A percentile compares a stretch with the other conserved stretches of the same genome.
phyloP scores from a whole-genome alignment of 2,888 invertebrate genomes.

The Lordiphosa andalusiaca region DNA sequence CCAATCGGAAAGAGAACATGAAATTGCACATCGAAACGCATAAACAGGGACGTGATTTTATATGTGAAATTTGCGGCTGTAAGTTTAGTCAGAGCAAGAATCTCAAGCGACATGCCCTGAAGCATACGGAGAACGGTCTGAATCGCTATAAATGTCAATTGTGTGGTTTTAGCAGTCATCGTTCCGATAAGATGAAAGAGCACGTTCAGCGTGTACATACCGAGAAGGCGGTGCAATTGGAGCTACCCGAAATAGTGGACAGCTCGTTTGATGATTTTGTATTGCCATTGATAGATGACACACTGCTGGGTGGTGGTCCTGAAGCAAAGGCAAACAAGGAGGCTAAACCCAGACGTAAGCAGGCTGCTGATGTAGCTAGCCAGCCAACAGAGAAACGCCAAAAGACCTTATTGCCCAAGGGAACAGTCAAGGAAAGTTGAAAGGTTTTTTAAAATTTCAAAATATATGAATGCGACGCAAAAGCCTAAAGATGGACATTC shows the following conservation, averaged over 20 bases:
- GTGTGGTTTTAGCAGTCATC: constrained; percentile 81
- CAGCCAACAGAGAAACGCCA: constrained; percentile 26
- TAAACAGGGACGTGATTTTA: constrained; percentile 82
- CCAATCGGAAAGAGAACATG: constrained; percentile 82
- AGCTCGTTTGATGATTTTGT: constrained; percentile 76
- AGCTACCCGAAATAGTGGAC: constrained; percentile 76
- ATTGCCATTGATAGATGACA: constrained; percentile 54
- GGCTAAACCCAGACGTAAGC: background rate
- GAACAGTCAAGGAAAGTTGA: constrained; percentile 18
- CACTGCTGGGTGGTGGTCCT: constrained; percentile 1
- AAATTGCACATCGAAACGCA: constrained; percentile 82
- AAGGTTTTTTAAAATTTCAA: no score
- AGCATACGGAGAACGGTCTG: constrained; percentile 70
- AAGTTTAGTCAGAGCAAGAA: constrained; percentile 83
- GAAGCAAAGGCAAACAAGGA: constrained; percentile 16
- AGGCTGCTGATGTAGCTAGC: background rate
- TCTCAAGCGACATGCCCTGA: constrained; percentile 78
- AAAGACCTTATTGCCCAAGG: constrained; percentile 50
- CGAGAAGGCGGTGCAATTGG: constrained; percentile 76
- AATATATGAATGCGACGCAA: no score
- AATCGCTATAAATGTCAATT: constrained; percentile 79
- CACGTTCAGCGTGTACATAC: constrained; percentile 80
- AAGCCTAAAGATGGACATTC: no score
- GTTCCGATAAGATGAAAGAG: constrained; percentile 82
- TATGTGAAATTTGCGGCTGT: constrained; percentile 83